Percentiles rank a stretch among this genome's conserved stretches.
Evolutionary conservation across 1,140 invertebrate genomes (phyloP).

Genomic region (Mactra quadrangularis): DNA sequence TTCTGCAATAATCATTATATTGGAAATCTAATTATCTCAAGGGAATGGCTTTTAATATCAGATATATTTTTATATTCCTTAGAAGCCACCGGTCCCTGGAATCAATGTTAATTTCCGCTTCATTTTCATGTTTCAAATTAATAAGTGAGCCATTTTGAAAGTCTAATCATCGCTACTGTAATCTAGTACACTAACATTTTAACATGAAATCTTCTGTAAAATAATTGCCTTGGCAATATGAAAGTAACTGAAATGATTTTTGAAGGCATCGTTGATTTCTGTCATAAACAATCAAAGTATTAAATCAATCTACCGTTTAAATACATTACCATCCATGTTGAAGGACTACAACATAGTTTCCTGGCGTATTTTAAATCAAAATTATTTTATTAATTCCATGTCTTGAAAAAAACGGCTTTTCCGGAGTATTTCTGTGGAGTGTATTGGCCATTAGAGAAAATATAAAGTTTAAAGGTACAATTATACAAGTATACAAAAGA

Average conservation of each 20-base stretch:
- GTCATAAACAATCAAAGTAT: background rate
- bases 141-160: slow-evolving; percentile 16
- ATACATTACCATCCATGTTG: no score
- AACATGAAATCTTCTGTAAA: slow-evolving; percentile 3
- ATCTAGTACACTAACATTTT: background rate
- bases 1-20: background rate
- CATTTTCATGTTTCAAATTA: slow-evolving; percentile 14
- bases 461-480: no score
- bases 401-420: no score
- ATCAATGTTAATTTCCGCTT: slow-evolving; percentile 28
- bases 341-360: no score
- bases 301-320: background rate
- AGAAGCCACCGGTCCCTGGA: background rate
- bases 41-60: background rate
- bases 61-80: background rate
- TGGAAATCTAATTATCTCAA: slow-evolving; percentile 24
- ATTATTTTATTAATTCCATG: no score
- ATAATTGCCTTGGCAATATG: slow-evolving; percentile 18
- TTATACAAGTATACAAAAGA: no score
- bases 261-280: background rate
- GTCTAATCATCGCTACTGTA: background rate
- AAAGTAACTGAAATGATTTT: background rate
- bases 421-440: no score
- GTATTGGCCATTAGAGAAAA: no score
- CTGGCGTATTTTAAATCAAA: no score